A percentile compares a stretch with the other conserved stretches of the same genome.
These are phyloP conservation scores for Hycleus cichorii DNA, from an alignment of 1,140 invertebrate genomes.

Conservation along the genomic window DNA sequence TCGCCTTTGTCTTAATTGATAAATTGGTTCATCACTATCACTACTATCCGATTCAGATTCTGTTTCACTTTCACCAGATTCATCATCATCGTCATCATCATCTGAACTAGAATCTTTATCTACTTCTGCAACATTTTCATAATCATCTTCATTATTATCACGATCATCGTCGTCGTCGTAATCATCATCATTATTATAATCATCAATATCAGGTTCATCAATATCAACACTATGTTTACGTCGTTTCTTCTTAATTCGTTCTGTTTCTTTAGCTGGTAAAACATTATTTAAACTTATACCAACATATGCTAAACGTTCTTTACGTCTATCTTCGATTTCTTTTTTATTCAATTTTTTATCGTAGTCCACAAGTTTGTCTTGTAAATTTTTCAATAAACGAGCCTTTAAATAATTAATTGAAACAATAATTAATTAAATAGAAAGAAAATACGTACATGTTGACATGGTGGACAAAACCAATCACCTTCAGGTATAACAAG, in stretches of 20 bases:
- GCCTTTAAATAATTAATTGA: conserved; percentile 47
- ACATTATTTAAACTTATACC: conserved; percentile 73
- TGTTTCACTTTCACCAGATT: conserved; percentile 32
- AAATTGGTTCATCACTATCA: conserved; percentile 62
- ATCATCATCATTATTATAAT: conserved; percentile 33
- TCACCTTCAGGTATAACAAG: conserved; percentile 92
- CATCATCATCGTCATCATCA: conserved; percentile 21
- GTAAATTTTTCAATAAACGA: conserved; percentile 61
- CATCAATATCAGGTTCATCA: conserved; percentile 1
- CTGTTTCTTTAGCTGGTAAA: conserved; percentile 43
- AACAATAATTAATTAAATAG: not conserved
- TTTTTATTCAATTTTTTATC: conserved; percentile 60
- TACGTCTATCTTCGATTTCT: conserved; percentile 54
- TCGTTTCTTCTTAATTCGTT: conserved; percentile 33
- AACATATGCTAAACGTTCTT: conserved; percentile 66
- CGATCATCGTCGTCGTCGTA: conserved; percentile 29
- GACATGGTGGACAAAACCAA: conserved; percentile 95
- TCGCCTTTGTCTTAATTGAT: conserved; percentile 68
- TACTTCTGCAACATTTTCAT: conserved; percentile 36
- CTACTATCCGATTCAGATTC: conserved; percentile 25
- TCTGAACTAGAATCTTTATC: conserved; percentile 3
- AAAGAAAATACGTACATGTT: conserved; percentile 58
- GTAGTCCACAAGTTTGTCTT: conserved; percentile 52
- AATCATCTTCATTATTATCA: conserved; percentile 32
- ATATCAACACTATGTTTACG: conserved; percentile 34